Evolutionary conservation across 2,113 vertebrate genomes (phyloP), one percentile per base, ranked within the genome.

Genomic region (Nymphicus hollandicus): DNA sequence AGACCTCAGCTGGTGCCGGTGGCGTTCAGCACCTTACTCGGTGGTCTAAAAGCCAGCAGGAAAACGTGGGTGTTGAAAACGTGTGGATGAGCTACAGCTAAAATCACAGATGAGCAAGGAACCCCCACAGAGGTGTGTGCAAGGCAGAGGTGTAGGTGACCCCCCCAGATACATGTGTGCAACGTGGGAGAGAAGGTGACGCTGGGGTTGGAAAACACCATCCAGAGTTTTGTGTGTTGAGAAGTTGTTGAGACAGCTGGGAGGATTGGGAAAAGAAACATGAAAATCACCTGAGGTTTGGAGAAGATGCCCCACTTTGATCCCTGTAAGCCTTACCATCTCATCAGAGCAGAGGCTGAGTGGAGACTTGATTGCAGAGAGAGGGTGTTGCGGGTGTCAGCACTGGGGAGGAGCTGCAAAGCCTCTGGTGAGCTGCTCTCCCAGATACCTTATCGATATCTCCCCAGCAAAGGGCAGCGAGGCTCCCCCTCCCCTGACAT

Each of bases 321-420:
- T n/a, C 63, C 46, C 46, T 33, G n/a, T 47, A 29, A 55, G 39
- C 47, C 70, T 55, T 7, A 7, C 29, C 14, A 4, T 7, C 5
- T 1, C 35, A 6, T 29, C 19, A 5, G 47, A 76, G 55, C 39
- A 2, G 39, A 41, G 63, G 29, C 1, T 6, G 53, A 39, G 68
- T 0, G 17, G 77, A 8, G 61, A 12, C 7, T 39, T 9, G 24
- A 13, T 29, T 6, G 2, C 46, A n/a, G 61, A 68, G 43, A 20
- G 68, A 10, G 22, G 13, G n/a, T 4, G 5, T 39, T 29, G 33
- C 0, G 1, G 17, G 16, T 20, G 39, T 9, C 31, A 5, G 33
- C 23, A 1, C 33, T 2, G 46, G 43, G 37, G 5, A 43, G 37
- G 76, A 35, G 37, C 37, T 13, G 43, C 61, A 29, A 14, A 27